phyloP scores from a whole-genome alignment of 35 echinoderm and acorn worm species.

The Heliocidaris tuberculata region DNA sequence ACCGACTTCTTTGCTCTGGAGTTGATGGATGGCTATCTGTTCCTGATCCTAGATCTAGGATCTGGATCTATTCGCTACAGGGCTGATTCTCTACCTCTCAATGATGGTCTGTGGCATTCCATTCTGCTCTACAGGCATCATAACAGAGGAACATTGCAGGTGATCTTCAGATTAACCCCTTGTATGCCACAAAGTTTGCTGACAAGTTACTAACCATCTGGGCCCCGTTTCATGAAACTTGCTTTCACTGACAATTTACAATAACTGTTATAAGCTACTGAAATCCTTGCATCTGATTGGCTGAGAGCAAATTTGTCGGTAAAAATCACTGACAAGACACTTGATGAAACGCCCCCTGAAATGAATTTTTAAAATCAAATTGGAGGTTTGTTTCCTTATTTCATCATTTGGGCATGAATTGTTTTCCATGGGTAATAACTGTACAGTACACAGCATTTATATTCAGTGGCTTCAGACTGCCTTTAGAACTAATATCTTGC shows the following conservation, averaged over 20 bases:
- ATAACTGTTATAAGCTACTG: too few species aligned
- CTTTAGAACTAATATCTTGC: too few species aligned
- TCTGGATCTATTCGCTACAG: slow-evolving; percentile 72
- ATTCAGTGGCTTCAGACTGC: too few species aligned
- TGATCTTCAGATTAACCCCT: not conserved
- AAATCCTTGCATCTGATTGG: too few species aligned
- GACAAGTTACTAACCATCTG: not conserved
- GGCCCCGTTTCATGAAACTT: too few species aligned
- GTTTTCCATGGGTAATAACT: not conserved
- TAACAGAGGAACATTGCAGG: slow-evolving; percentile 56
- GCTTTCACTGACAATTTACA: too few species aligned
- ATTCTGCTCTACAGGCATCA: slow-evolving; percentile 58
- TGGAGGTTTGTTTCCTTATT: not conserved
- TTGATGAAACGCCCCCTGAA: too few species aligned
- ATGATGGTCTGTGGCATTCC: slow-evolving; percentile 89
- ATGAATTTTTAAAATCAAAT: not conserved
- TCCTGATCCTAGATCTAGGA: slow-evolving; percentile 86
- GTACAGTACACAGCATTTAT: too few species aligned
- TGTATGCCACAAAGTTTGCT: not conserved
- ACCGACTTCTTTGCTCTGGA: slow-evolving; percentile 94
- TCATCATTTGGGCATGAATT: not conserved
- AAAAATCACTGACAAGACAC: too few species aligned
- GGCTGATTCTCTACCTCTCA: slow-evolving; percentile 49
- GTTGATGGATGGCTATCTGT: slow-evolving; percentile 81
- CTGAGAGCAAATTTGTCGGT: too few species aligned